phyloP scores from a whole-genome alignment of 2,888 invertebrate genomes.

The Ephialtes manifestator region DNA sequence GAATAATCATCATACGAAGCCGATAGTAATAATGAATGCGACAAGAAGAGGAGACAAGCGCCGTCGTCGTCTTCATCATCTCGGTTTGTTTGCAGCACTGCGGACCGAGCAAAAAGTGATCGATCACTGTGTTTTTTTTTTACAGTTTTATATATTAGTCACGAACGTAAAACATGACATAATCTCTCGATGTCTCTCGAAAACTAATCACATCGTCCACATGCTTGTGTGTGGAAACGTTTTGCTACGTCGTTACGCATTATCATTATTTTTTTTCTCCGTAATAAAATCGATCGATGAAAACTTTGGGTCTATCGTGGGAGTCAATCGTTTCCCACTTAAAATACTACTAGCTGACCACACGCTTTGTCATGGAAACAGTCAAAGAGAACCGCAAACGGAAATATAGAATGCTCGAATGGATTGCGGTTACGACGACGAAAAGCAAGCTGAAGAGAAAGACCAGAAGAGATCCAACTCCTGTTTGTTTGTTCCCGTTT shows the following conservation, averaged over 20 bases:
- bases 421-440: slow-evolving; percentile 64
- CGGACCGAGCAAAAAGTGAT: slow-evolving; percentile 18
- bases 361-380: slow-evolving; percentile 1
- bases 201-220: neutral
- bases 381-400: slow-evolving; percentile 36
- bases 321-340: slow-evolving; percentile 55
- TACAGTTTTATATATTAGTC: slow-evolving; percentile 33
- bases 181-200: slow-evolving; percentile 27
- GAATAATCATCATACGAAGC: slow-evolving; percentile 33
- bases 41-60: slow-evolving; percentile 31
- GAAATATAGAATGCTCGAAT: slow-evolving; percentile 10
- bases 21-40: slow-evolving; percentile 51
- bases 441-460: slow-evolving; percentile 65
- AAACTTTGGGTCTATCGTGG: slow-evolving; percentile 34
- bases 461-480: slow-evolving; percentile 73
- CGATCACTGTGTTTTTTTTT: slow-evolving; percentile 54
- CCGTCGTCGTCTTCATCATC: slow-evolving; percentile 27
- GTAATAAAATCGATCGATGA: neutral
- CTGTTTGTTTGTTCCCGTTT: slow-evolving; percentile 82
- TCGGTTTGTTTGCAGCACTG: neutral
- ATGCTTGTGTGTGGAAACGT: slow-evolving; percentile 13
- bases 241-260: neutral
- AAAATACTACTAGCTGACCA: slow-evolving; percentile 12
- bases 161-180: slow-evolving; percentile 25
- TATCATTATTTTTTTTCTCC: neutral